Evolutionary conservation across 1,140 invertebrate genomes (phyloP).

Genomic region (Alviniconcha marisindica): DNA sequence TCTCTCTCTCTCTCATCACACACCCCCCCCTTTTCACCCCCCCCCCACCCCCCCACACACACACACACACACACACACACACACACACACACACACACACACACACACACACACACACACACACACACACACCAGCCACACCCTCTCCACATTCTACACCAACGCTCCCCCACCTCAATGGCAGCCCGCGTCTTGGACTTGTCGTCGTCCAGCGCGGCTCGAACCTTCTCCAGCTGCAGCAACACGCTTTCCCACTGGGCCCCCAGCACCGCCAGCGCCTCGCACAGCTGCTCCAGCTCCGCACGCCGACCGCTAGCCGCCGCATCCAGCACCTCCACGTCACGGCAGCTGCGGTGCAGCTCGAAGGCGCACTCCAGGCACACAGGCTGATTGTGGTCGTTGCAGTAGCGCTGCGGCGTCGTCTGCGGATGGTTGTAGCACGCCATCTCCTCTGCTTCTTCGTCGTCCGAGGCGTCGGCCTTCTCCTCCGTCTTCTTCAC

Average conservation of each 20-base stretch:
- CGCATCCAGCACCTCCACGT: not conserved
- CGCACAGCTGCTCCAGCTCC: conserved; percentile 21
- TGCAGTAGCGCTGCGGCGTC: conserved; percentile 16
- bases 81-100: not conserved
- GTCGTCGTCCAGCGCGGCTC: not conserved
- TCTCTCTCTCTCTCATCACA: too few relatives aligned
- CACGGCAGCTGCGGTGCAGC: conserved; percentile 1
- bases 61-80: not conserved
- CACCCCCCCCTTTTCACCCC: too few relatives aligned
- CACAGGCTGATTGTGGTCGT: conserved; percentile 6
- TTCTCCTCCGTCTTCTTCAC: not conserved
- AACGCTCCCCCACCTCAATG: not conserved
- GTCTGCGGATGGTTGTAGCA: not conserved
- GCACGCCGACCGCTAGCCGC: not conserved
- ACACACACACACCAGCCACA: not conserved
- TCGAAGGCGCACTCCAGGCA: conserved; percentile 29
- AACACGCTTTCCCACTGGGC: conserved; percentile 23
- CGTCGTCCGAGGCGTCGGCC: not conserved
- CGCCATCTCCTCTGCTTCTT: not conserved
- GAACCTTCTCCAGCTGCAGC: not conserved
- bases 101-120: conserved; percentile 12
- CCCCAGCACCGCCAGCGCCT: not conserved
- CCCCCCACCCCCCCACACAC: not conserved
- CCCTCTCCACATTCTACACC: too few relatives aligned
- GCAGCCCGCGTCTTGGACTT: not conserved